These are phyloP conservation scores for Stenoptilia bipunctidactyla DNA, from an alignment of 2,888 invertebrate species.

Conservation along the genomic window DNA sequence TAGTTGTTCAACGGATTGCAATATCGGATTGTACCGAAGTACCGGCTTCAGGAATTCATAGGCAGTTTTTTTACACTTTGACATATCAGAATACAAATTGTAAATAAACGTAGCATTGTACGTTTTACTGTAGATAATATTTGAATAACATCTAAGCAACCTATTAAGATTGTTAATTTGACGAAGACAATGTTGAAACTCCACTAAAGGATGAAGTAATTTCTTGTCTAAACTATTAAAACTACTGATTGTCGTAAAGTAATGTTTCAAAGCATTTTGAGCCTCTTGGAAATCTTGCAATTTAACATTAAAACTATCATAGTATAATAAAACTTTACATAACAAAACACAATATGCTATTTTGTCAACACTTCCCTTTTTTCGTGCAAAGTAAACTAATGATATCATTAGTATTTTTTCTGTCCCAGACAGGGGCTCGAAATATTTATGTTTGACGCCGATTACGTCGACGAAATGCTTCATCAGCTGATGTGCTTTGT, in stretches of 20 bases:
- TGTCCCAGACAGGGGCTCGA: too few relatives aligned
- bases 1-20: too few relatives aligned
- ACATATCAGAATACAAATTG: constrained; percentile 17
- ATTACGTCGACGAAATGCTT: too few relatives aligned
- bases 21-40: too few relatives aligned
- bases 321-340: constrained; percentile 22
- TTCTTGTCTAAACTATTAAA: too few relatives aligned
- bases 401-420: constrained; percentile 22
- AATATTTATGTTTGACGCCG: too few relatives aligned
- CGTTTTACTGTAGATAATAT: constrained; percentile 19
- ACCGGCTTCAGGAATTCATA: too few relatives aligned
- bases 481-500: too few relatives aligned
- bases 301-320: constrained; percentile 13
- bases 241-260: constrained; percentile 6
- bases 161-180: constrained; percentile 28
- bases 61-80: background rate
- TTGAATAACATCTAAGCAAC: constrained; percentile 21
- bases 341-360: constrained; percentile 24
- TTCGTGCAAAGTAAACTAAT: constrained; percentile 23
- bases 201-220: constrained; percentile 17
- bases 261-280: constrained; percentile 1
- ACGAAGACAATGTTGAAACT: constrained; percentile 26
- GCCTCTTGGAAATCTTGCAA: background rate
- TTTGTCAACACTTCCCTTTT: constrained; percentile 15
- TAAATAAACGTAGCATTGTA: constrained; percentile 29